These are phyloP conservation scores for Venusia cambrica DNA, from an alignment of 2,888 invertebrate genomes.

Conservation along the genomic window DNA sequence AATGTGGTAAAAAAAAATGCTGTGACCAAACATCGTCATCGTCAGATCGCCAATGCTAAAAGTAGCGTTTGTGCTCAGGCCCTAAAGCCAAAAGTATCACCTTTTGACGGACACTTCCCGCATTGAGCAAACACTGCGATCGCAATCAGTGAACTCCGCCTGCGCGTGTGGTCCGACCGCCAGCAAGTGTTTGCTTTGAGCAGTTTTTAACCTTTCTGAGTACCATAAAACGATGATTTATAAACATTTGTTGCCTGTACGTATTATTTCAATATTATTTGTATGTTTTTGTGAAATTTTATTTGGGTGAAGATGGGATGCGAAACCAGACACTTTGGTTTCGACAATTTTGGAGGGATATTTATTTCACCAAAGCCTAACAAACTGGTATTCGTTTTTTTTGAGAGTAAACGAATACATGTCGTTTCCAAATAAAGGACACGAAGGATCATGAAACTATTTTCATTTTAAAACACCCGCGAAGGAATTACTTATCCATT, in stretches of 20 bases:
- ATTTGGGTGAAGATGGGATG: conserved; percentile 12
- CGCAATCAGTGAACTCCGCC: conserved; percentile 39
- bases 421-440: too few relatives aligned
- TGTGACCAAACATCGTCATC: too few relatives aligned
- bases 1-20: too few relatives aligned
- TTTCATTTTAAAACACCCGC: too few relatives aligned
- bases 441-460: too few relatives aligned
- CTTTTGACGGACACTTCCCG: conserved; percentile 27
- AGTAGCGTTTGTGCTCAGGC: too few relatives aligned
- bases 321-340: conserved; percentile 1
- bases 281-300: conserved; percentile 14
- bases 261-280: conserved; percentile 30
- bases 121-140: conserved; percentile 26
- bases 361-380: too few relatives aligned
- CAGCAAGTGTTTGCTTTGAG: conserved; percentile 41
- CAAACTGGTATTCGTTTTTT: too few relatives aligned
- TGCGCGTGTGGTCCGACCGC: conserved; percentile 50
- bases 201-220: conserved; percentile 39
- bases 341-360: too few relatives aligned
- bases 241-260: conserved; percentile 39
- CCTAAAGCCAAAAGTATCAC: conserved; percentile 2
- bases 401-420: too few relatives aligned
- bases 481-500: too few relatives aligned
- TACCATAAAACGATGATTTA: conserved; percentile 42
- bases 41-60: too few relatives aligned